Evolutionary conservation across 2,797 vertebrate species (phyloP).

Genomic region (Enteromius unitaeniatus): DNA sequence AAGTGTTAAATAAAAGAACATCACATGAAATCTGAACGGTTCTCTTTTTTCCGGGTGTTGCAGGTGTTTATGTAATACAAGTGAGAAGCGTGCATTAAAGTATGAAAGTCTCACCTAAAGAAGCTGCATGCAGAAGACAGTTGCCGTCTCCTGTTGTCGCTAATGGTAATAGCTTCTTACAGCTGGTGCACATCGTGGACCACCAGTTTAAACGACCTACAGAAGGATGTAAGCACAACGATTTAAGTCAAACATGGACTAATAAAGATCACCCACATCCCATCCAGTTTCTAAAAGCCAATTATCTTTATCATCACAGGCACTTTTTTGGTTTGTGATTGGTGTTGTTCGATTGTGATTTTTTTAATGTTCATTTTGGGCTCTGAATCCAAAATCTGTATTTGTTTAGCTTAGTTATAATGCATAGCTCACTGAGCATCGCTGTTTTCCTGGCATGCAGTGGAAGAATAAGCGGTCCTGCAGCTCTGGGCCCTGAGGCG

Average conservation of each 20-base stretch:
- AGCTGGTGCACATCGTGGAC: constrained; percentile 96
- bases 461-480: neutral
- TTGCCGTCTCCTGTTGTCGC: constrained; percentile 98
- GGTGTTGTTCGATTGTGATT: neutral
- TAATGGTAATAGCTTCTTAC: constrained; percentile 95
- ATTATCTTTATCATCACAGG: neutral
- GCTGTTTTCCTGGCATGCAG: constrained; percentile 1
- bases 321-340: neutral
- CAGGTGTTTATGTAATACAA: neutral
- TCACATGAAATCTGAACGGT: neutral
- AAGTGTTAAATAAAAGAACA: neutral
- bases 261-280: neutral
- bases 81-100: neutral
- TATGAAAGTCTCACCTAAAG: constrained; percentile 84
- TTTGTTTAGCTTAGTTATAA: neutral
- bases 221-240: neutral
- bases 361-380: neutral
- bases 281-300: neutral
- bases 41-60: neutral
- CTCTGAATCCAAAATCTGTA: neutral
- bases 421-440: neutral
- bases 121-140: constrained; percentile 97
- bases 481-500: constrained; percentile 37
- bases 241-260: neutral
- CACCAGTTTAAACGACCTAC: constrained; percentile 98